Conservation (phyloP, 2,113 vertebrate genomes). For the Macheiramphus alcinus region DNA sequence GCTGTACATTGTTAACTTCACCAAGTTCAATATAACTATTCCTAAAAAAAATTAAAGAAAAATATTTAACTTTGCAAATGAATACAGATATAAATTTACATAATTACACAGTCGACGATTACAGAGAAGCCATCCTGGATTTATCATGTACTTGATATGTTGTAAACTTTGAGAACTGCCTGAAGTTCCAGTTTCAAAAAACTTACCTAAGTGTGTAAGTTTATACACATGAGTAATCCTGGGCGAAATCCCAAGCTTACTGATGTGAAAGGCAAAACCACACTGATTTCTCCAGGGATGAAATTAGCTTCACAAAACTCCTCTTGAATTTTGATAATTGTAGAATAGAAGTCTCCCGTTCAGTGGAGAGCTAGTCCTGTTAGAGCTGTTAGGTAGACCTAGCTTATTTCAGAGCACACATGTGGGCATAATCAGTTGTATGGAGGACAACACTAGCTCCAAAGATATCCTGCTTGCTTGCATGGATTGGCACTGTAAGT, state of each 20-base stretch:
- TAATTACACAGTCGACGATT: background rate
- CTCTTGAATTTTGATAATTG: background rate
- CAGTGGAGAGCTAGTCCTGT: background rate
- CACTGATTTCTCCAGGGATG: background rate
- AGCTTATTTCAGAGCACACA: background rate
- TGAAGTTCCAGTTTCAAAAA: background rate
- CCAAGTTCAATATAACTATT: background rate
- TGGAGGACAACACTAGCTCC: background rate
- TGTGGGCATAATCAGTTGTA: background rate
- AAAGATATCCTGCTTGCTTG: background rate
- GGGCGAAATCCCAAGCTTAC: background rate
- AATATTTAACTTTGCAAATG: background rate
- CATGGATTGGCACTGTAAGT: background rate
- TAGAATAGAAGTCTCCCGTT: background rate
- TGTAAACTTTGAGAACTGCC: slow-evolving; percentile 17
- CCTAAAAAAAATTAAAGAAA: background rate
- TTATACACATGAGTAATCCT: background rate
- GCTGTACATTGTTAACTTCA: background rate
- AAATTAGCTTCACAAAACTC: background rate
- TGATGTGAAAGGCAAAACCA: background rate
- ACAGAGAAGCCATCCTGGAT: slow-evolving; percentile 66
- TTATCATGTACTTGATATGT: slow-evolving; percentile 44
- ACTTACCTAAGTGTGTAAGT: background rate
- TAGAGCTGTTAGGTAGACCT: background rate
- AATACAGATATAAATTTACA: background rate